Evolutionary conservation across 2,888 invertebrate species (phyloP).

Genomic region (Ceriagrion tenellum): DNA sequence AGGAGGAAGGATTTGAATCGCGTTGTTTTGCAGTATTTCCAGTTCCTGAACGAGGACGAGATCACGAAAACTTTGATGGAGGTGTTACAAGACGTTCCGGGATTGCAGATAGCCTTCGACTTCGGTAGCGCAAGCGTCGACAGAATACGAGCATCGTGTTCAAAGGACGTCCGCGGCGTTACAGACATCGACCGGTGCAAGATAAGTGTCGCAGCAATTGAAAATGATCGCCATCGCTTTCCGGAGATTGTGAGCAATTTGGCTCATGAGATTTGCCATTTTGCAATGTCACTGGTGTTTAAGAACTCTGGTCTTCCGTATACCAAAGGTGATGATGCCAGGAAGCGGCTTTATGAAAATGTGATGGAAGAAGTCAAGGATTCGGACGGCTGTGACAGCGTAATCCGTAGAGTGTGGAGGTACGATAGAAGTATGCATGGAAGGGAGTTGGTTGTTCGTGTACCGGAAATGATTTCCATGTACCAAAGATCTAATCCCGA

Average conservation of each 20-base stretch:
- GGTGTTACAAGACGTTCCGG: neutral
- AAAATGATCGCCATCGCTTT: neutral
- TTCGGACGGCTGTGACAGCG: neutral
- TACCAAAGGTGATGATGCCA: neutral
- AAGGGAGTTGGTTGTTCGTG: neutral
- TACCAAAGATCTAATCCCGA: neutral
- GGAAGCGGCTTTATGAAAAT: neutral
- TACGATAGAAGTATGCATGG: neutral
- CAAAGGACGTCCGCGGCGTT: neutral
- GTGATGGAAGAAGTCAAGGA: neutral
- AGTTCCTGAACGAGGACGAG: neutral
- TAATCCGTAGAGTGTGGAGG: neutral
- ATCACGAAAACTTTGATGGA: neutral
- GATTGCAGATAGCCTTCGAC: neutral
- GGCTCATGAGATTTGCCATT: neutral
- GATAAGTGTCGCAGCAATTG: neutral
- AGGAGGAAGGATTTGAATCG: neutral
- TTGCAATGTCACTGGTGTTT: neutral
- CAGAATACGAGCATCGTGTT: neutral
- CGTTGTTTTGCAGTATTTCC: neutral
- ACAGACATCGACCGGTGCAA: neutral
- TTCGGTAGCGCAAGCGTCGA: neutral
- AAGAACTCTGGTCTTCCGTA: neutral
- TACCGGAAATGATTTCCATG: neutral
- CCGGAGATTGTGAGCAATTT: neutral